A percentile compares a stretch with the other conserved stretches of the same genome.
Conservation (phyloP, 2,888 invertebrate species). For the Fragum whitleyi region DNA sequence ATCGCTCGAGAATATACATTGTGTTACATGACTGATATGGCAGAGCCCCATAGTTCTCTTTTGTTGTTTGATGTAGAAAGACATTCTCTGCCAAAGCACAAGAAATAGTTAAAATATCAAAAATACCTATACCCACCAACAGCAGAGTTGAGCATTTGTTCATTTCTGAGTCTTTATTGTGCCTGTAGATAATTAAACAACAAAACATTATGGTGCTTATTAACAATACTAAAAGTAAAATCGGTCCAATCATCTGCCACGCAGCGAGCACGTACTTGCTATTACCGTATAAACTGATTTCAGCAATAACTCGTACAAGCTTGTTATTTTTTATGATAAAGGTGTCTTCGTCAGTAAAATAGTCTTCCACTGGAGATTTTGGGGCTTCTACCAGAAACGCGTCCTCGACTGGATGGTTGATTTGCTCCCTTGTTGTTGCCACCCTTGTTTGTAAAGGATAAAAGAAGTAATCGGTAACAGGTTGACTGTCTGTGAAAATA, state of each 20-base stretch:
- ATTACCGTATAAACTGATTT: neutral
- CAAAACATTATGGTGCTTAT: neutral
- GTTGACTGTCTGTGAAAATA: neutral
- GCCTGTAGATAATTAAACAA: neutral
- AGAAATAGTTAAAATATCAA: neutral
- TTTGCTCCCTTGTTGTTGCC: neutral
- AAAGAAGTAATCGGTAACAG: neutral
- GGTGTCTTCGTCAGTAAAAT: neutral
- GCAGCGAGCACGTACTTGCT: neutral
- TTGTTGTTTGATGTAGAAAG: neutral
- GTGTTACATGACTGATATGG: neutral
- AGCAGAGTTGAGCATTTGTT: conserved; percentile 9
- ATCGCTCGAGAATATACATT: neutral
- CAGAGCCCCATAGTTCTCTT: neutral
- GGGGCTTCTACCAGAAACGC: neutral
- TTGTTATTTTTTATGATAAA: neutral
- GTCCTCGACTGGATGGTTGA: conserved; percentile 1
- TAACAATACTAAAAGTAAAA: neutral
- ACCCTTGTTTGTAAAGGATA: neutral
- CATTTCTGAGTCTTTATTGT: conserved; percentile 10
- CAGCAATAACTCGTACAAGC: neutral
- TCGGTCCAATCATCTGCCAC: neutral
- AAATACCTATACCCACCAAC: neutral
- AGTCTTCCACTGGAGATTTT: neutral
- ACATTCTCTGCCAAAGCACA: conserved; percentile 13